Base-by-base conservation (phyloP, 2,888 invertebrate genomes). In the Caenorhabditis becei region DNA sequence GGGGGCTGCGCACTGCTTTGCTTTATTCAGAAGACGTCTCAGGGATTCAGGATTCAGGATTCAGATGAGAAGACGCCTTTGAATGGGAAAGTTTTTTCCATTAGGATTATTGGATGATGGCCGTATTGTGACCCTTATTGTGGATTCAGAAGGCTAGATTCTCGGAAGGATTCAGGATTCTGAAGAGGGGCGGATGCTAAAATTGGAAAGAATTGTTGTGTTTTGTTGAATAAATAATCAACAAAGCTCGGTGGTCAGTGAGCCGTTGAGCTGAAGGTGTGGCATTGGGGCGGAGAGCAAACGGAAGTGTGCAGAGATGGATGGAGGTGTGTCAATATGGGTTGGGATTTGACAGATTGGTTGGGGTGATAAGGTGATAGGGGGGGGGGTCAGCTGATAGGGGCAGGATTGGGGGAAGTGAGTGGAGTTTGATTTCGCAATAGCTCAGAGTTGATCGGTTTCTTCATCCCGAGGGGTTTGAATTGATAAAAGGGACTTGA, bases 101-200 rank as follows among this genome's bases (percentile, higher is more conserved):
- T 74, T 74, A 74, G 58, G 65, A 47, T 74, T 74, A 74, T 74
- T 74, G 65, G 72, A 74, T n/a, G n/a, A n/a, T n/a, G n/a, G n/a
- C n/a, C n/a, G n/a, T n/a, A n/a, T n/a, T n/a, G n/a, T n/a, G n/a
- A n/a, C n/a, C n/a, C n/a, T n/a, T n/a, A n/a, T n/a, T n/a, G n/a
- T n/a, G n/a, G n/a, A n/a, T n/a, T n/a, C n/a, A n/a, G n/a, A n/a
- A n/a, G 65, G 53, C 4, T 20, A 74, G 47, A 56, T 59, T 16
- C 4, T 35, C 28, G 23, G 53, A 54, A 61, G 20, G 23, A 47
- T 44, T 53, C 53, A 32, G 63, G 49, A 58, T 58, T 51, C 54
- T 35, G 24, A 28, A 59, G n/a, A n/a, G n/a, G n/a, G 37, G 59
- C 35, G 26, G 54, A 28, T 32, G 20, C 59, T 41, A 72, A 72